phyloP scores from a whole-genome alignment of 1,140 invertebrate genomes.

The Solen grandis region DNA sequence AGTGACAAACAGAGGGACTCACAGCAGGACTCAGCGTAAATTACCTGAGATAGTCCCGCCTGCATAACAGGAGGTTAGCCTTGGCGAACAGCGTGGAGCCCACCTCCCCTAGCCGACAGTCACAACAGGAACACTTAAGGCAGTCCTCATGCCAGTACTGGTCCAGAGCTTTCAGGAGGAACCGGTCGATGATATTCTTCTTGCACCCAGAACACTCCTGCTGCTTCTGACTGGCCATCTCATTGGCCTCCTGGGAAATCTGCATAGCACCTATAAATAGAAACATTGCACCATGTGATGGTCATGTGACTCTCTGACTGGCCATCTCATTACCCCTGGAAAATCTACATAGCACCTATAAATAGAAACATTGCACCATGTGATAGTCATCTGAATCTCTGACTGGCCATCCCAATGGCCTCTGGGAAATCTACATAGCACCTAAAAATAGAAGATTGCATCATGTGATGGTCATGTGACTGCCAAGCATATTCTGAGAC shows the following conservation, averaged over 20 bases:
- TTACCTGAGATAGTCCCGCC: slow-evolving; percentile 96
- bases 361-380: no score
- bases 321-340: slow-evolving; percentile 64
- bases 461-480: no score
- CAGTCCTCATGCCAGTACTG: slow-evolving; percentile 97
- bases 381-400: no score
- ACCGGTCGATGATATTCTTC: slow-evolving; percentile 82
- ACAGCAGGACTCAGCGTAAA: no score
- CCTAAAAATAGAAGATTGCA: slow-evolving; percentile 66
- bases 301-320: no score
- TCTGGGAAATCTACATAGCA: slow-evolving; percentile 75
- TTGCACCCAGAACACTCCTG: slow-evolving; percentile 82
- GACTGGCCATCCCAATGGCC: slow-evolving; percentile 57
- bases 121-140: slow-evolving; percentile 95
- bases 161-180: slow-evolving; percentile 85
- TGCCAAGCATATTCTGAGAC: no score
- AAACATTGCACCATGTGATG: no score
- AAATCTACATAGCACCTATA: slow-evolving; percentile 76
- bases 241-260: slow-evolving; percentile 70
- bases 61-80: slow-evolving; percentile 95
- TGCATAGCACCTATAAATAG: slow-evolving; percentile 72
- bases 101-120: slow-evolving; percentile 94
- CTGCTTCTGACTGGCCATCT: slow-evolving; percentile 56
- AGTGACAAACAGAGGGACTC: no score
- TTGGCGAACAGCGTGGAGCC: slow-evolving; percentile 95